These are phyloP conservation scores for Tauraco erythrolophus DNA, from an alignment of 2,113 vertebrate species.

Conservation along the genomic window DNA sequence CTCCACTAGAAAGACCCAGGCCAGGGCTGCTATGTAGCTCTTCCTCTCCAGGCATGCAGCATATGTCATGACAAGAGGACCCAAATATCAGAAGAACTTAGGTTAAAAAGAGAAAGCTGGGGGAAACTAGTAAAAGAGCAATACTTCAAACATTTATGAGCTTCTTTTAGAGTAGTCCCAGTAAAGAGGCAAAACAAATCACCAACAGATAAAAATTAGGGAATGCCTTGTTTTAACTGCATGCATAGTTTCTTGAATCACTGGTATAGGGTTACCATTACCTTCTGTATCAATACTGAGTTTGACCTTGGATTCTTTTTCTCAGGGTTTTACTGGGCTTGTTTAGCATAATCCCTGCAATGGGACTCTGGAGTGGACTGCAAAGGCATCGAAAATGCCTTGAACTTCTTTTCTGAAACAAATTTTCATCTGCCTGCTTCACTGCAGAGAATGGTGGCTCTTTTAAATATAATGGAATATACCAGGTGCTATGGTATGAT, in stretches of 20 bases:
- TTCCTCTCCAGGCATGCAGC: background rate
- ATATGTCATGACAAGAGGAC: background rate
- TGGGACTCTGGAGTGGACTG: background rate
- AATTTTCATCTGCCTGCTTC: background rate
- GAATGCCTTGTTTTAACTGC: background rate
- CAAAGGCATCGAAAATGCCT: background rate
- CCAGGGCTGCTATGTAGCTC: background rate
- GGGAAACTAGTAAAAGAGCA: background rate
- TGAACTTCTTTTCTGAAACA: background rate
- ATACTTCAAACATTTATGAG: background rate
- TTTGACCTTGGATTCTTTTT: background rate
- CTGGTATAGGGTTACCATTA: background rate
- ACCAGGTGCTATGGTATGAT: background rate
- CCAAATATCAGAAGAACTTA: background rate
- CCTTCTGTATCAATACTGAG: background rate
- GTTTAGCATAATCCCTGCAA: background rate
- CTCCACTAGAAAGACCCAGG: accelerated
- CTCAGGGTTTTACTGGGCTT: background rate
- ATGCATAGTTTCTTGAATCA: background rate
- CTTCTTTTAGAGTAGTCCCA: background rate
- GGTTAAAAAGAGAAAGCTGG: background rate
- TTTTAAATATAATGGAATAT: background rate
- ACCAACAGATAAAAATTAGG: background rate
- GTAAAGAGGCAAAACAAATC: background rate
- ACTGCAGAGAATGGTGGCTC: background rate